Evolutionary conservation across 2,797 vertebrate genomes (phyloP).

Genomic region (Tragopan temminckii): DNA sequence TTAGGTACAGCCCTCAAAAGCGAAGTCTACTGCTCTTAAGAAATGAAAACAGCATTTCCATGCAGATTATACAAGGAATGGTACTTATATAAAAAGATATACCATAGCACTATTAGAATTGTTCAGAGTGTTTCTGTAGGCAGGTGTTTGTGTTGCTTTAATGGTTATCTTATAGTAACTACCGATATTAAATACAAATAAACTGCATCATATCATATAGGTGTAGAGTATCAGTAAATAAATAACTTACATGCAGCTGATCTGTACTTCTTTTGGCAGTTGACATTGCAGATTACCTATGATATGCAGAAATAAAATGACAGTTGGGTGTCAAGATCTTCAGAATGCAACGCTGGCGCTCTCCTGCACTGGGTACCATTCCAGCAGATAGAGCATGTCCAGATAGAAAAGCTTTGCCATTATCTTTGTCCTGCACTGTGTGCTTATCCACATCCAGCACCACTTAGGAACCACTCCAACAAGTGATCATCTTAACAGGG

Average conservation of each 20-base stretch:
- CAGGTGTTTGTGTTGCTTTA: background rate
- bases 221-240: background rate
- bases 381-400: background rate
- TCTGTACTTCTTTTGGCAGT: background rate
- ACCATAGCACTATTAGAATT: background rate
- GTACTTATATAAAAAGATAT: background rate
- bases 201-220: background rate
- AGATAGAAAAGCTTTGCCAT: constrained; percentile 30
- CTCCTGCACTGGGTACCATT: background rate
- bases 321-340: background rate
- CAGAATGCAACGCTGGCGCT: background rate
- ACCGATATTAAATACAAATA: background rate
- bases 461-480: constrained; percentile 67
- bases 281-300: background rate
- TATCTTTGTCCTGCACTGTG: background rate
- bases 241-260: background rate
- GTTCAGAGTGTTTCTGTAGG: background rate
- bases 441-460: constrained; percentile 33
- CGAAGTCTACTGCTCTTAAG: background rate
- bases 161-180: background rate
- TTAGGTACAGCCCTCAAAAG: background rate
- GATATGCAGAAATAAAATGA: background rate
- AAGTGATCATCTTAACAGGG: constrained; percentile 73
- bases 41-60: background rate
- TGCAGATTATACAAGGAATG: background rate